Evolutionary conservation across 2,888 invertebrate genomes (phyloP), one percentile per base, ranked within the genome.

Genomic region (Hydraecia micacea): DNA sequence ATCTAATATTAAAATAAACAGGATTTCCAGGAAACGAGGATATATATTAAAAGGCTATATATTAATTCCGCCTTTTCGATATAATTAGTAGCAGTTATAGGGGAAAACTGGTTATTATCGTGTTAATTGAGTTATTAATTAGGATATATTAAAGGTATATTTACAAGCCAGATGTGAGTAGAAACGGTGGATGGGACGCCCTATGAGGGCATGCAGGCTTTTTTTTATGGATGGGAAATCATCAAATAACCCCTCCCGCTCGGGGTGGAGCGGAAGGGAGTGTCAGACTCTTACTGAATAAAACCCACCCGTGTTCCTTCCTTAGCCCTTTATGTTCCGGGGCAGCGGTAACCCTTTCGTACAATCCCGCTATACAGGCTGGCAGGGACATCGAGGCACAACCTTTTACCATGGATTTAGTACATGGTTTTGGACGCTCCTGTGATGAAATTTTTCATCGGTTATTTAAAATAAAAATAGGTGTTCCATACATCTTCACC

Each of bases 91-190:
- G n/a, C 25, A 63, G 2, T 18, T 32, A 8, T 21, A 21, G 1
- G 5, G 15, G 13, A 52, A 49, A 79, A 15, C 0, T 55, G 25
- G 18, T 18, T 65, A 72, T 79, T 66, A 58, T 73, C 55, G 55
- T 55, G 7, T 15, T 49, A 3, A 25, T 58, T 58, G 9, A 49
- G 25, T 49, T 65, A 79, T 39, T 28, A 63, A 55, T 65, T 65
- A 68, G 46, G 25, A 21, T 2, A 58, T 49, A 36, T 21, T n/a
- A 11, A 25, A 55, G 55, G 11, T n/a, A n/a, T 49, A 49, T n/a
- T n/a, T 11, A 58, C n/a, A n/a, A 58, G 55, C 11, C n/a, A 58
- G n/a, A n/a, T 13, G 55, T 58, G 55, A n/a, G n/a, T n/a, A 11
- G 11, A n/a, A 25, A n/a, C 11, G n/a, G 2, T 4, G 55, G n/a